Conservation (phyloP, 2,113 vertebrate species). For the Otolemur garnettii region DNA sequence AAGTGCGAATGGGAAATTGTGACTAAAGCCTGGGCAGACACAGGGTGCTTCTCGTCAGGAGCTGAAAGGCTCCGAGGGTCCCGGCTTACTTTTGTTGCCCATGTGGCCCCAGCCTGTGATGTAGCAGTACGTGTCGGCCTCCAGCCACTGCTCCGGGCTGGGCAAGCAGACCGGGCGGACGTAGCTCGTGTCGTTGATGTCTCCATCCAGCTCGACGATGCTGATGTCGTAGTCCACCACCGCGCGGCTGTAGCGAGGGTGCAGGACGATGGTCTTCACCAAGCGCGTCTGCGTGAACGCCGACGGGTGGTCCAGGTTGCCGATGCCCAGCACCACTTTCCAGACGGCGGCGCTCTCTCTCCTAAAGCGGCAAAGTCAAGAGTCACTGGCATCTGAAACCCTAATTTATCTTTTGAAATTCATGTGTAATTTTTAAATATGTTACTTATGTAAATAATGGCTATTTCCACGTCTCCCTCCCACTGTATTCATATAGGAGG, state of each 20-base stretch:
- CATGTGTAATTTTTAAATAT: not conserved
- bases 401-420: not conserved
- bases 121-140: constrained; percentile 95
- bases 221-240: constrained; percentile 99
- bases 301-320: constrained; percentile 95
- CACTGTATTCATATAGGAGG: not conserved
- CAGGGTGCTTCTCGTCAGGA: not conserved
- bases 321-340: constrained; percentile 96
- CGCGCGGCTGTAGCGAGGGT: constrained; percentile 95
- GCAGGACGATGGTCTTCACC: constrained; percentile 93
- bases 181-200: constrained; percentile 90
- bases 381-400: not conserved
- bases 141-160: constrained; percentile 85
- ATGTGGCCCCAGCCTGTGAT: constrained; percentile 99
- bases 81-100: constrained; percentile 95
- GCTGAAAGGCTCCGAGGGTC: not conserved
- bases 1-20: not conserved
- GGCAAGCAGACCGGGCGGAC: constrained; percentile 96
- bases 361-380: constrained; percentile 83
- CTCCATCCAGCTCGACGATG: constrained; percentile 92
- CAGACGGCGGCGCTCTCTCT: constrained; percentile 93
- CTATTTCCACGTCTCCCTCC: not conserved
- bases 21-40: not conserved
- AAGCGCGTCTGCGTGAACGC: constrained; percentile 91
- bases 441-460: not conserved